phyloP scores from a whole-genome alignment of 1,140 invertebrate genomes.

The Metopolophium dirhodum region DNA sequence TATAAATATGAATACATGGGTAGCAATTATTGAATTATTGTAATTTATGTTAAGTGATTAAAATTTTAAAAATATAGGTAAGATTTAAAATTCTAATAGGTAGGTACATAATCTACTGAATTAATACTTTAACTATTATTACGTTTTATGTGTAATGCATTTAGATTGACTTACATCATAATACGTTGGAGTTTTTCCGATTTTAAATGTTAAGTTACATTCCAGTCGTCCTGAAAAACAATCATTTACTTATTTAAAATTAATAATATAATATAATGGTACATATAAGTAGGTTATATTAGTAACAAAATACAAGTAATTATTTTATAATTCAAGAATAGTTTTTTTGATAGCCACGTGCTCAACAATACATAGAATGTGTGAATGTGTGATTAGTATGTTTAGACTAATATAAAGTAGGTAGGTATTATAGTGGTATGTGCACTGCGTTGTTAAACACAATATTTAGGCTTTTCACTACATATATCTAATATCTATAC shows the following conservation, averaged over 20 bases:
- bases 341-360: neutral
- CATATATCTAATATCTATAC: neutral
- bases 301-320: conserved; percentile 15
- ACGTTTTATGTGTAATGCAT: neutral
- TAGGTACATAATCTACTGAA: neutral
- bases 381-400: neutral
- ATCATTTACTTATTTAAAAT: conserved; percentile 5
- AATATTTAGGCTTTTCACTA: neutral
- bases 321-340: neutral
- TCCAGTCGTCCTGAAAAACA: conserved; percentile 52
- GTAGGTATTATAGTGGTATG: neutral
- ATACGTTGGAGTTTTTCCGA: conserved; percentile 23
- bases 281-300: conserved; percentile 5
- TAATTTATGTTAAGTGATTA: neutral
- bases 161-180: conserved; percentile 52
- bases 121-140: no score
- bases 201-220: conserved; percentile 40
- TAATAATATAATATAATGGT: neutral
- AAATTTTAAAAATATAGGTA: neutral
- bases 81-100: neutral
- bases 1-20: neutral
- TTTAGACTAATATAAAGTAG: conserved; percentile 20
- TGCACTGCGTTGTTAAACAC: neutral
- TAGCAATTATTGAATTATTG: neutral
- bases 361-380: conserved; percentile 8